Evolutionary conservation across 2,113 vertebrate species (phyloP), one percentile per base, ranked within the genome.

Genomic region (Galeopterus variegatus): DNA sequence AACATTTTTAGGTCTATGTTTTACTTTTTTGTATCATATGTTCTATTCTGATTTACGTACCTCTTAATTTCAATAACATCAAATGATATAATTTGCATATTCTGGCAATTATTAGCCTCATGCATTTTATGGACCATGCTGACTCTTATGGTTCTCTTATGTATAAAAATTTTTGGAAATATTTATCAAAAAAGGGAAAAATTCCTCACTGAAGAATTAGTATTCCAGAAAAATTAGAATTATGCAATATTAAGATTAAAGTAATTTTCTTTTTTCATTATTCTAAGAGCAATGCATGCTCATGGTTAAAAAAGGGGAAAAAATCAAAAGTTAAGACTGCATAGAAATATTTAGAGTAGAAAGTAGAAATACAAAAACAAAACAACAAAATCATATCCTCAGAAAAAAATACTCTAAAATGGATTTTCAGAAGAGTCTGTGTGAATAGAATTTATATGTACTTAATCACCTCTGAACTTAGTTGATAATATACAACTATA

Each of bases 1-100:
- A 56, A 36, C 45, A 72, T 85, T 95, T 82, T 80, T 28, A 60
- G 31, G 17, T 93, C 60, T 97, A 17, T 31, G 76, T 67, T 88
- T 97, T 93, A 88, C 72, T 92, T 95, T 95, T 88, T 31, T 92
- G 23, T 60, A n/a, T 77, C n/a, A 85, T 36, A 54, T 97, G 10
- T 77, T 88, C 17, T 76, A n/a, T 91, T 96, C 31, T 89, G 60
- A 95, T 93, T 89, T 89, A 62, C 82, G n/a, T 82, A 82, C 6
- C 28, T 90, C 5, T 56, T 94, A 31, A 64, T 88, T 82, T 80
- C 50, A 75, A 3, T 96, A 23, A 33, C 62, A 75, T 58, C 48
- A 91, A 77, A 67, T 69, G 26, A 73, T 94, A 81, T 50, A 82
- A 73, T 73, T 52, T 50, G 73, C 54, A 81, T 56, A 3, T 77